Percentiles rank a stretch among this genome's conserved stretches.
Conservation (phyloP, 2,113 vertebrate species). For the Bucco capensis region DNA sequence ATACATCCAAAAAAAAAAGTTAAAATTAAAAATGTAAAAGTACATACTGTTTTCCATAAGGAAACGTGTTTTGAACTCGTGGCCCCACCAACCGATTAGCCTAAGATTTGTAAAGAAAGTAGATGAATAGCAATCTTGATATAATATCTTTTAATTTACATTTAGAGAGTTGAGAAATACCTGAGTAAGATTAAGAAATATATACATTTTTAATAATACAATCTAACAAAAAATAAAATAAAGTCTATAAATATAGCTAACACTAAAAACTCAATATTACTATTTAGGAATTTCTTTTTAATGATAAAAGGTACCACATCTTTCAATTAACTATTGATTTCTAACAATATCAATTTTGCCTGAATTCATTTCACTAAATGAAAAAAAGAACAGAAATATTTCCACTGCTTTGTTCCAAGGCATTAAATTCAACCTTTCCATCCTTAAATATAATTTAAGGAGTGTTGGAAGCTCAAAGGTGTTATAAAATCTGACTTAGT, state of each 20-base stretch:
- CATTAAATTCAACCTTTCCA: neutral
- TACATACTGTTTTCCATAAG: conserved; percentile 89
- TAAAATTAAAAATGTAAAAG: neutral
- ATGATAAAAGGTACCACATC: neutral
- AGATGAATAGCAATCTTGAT: neutral
- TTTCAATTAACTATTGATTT: conserved; percentile 40
- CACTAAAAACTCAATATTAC: neutral
- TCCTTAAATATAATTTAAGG: neutral
- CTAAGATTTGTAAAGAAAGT: conserved; percentile 64
- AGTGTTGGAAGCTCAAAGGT: neutral
- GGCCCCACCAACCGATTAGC: conserved; percentile 91
- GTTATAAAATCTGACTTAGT: neutral
- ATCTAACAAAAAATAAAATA: neutral
- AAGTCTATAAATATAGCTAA: neutral
- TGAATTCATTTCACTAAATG: neutral
- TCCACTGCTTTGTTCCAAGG: neutral
- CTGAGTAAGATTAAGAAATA: neutral
- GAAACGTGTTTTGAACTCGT: conserved; percentile 86
- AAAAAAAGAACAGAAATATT: neutral
- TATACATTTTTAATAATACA: neutral
- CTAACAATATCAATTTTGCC: neutral
- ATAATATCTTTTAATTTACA: neutral
- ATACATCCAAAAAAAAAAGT: neutral
- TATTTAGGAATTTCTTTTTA: neutral
- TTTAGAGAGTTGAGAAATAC: neutral